Percentiles rank a stretch among this genome's conserved stretches.
These are phyloP conservation scores for Eubasilissa splendida DNA, from an alignment of 2,888 invertebrate species.

Conservation along the genomic window DNA sequence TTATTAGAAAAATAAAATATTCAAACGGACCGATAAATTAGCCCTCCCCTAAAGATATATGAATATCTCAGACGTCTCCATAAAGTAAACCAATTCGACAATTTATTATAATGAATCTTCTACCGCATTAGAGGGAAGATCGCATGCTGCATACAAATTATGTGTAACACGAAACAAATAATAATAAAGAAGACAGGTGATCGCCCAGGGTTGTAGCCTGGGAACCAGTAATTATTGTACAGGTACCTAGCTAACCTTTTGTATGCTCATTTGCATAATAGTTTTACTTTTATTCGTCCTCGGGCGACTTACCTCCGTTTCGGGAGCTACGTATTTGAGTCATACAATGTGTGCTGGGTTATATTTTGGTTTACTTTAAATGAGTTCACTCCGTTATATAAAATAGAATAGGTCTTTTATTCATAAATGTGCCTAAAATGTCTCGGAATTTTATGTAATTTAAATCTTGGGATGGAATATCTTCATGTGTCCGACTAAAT, in stretches of 20 bases:
- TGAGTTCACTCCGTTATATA: no score
- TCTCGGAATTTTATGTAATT: no score
- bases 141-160: slow-evolving; percentile 29
- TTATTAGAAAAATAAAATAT: no score
- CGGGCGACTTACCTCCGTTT: background rate
- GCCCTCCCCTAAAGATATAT: no score
- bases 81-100: background rate
- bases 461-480: no score
- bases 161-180: slow-evolving; percentile 20
- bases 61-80: no score
- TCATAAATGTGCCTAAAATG: no score
- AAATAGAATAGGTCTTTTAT: no score
- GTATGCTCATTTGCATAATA: slow-evolving; percentile 25
- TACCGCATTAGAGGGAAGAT: slow-evolving; percentile 9
- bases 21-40: no score
- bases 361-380: background rate
- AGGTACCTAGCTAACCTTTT: slow-evolving; percentile 22
- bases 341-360: background rate
- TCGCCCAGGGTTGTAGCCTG: slow-evolving; percentile 18
- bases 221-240: slow-evolving; percentile 14
- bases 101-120: slow-evolving; percentile 8
- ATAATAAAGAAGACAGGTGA: slow-evolving; percentile 28
- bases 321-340: background rate
- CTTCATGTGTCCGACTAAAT: no score
- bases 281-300: background rate